Percentiles rank a stretch among this genome's conserved stretches.
Conservation (phyloP, 2,797 vertebrate species). For the Catharus ustulatus region DNA sequence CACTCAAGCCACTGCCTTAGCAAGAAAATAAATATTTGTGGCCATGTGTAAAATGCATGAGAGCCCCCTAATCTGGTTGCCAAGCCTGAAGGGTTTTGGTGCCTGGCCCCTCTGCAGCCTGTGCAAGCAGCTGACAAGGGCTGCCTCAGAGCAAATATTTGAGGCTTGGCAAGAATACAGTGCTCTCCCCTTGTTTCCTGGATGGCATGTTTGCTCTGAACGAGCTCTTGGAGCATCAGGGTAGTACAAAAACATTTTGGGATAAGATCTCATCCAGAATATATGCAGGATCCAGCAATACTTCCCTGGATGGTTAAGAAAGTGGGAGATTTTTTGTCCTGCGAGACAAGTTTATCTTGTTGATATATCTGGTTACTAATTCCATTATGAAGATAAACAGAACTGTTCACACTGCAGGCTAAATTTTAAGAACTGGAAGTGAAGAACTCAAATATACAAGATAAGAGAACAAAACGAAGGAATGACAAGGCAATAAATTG, state of each 20-base stretch:
- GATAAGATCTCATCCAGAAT: constrained; percentile 13
- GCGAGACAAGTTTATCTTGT: background rate
- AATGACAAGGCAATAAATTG: background rate
- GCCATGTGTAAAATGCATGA: background rate
- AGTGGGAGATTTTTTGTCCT: background rate
- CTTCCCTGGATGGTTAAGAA: background rate
- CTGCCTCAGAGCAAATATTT: constrained; percentile 51
- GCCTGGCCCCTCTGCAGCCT: background rate
- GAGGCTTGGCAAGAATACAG: constrained; percentile 31
- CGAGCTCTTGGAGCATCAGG: background rate
- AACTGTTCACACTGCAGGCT: background rate
- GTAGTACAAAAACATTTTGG: background rate
- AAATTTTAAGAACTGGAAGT: background rate
- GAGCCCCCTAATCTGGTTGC: background rate
- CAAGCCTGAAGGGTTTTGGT: background rate
- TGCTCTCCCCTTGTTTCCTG: background rate
- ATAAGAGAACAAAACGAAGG: background rate
- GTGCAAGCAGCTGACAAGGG: constrained; percentile 1
- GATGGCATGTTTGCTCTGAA: constrained; percentile 37
- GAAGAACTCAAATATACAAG: background rate
- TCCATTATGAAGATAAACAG: background rate
- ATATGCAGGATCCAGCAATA: background rate
- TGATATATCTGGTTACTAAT: background rate
- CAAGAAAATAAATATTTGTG: constrained; percentile 50
- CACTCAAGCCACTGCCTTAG: background rate